phyloP scores from a whole-genome alignment of 1,140 invertebrate species.

The Sitobion miscanthi region DNA sequence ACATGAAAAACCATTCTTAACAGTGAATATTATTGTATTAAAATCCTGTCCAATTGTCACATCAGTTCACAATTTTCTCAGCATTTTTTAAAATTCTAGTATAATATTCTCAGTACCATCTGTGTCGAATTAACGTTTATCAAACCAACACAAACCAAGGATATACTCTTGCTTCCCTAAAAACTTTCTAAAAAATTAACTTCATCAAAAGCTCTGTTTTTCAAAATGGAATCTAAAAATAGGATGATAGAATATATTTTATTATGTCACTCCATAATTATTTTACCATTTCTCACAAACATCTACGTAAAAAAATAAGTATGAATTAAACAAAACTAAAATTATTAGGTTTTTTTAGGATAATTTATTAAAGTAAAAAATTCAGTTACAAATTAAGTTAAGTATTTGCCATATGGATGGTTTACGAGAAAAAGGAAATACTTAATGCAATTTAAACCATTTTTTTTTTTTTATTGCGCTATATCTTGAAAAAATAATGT shows the following conservation, averaged over 20 bases:
- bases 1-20: no score
- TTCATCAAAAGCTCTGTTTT: neutral
- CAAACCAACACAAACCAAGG: no score
- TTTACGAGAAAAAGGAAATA: neutral
- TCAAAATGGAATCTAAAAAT: neutral
- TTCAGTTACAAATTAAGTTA: neutral
- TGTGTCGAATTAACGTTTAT: no score
- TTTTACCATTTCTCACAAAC: neutral
- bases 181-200: neutral
- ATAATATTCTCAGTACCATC: no score
- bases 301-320: neutral
- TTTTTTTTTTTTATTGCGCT: neutral
- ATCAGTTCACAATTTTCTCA: no score
- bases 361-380: neutral
- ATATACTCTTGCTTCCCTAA: no score
- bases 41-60: no score
- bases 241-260: neutral
- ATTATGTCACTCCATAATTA: neutral
- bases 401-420: neutral
- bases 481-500: neutral
- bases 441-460: neutral
- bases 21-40: no score
- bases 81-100: no score
- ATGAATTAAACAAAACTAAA: neutral
- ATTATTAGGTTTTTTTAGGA: neutral